Evolutionary conservation across 1,140 invertebrate species (phyloP).

Genomic region (Trypoxylus dichotomus): DNA sequence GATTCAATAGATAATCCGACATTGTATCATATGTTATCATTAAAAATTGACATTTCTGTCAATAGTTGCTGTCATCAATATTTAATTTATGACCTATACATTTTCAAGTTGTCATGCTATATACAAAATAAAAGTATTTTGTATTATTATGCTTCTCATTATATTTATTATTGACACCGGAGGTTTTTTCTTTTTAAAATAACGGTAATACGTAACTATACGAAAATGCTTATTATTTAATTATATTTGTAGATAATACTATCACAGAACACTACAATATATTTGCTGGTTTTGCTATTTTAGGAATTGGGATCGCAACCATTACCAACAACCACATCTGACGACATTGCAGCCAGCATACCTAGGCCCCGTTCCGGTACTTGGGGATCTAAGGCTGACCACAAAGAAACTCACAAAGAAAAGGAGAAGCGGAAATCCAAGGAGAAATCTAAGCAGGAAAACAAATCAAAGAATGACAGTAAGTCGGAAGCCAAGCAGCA

Average conservation of each 20-base stretch:
- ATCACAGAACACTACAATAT: background rate
- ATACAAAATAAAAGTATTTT: too few species aligned
- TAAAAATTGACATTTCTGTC: too few species aligned
- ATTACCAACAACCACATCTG: slow-evolving; percentile 58
- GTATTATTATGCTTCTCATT: too few species aligned
- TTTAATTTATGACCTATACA: too few species aligned
- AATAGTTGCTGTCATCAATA: too few species aligned
- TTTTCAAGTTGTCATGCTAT: too few species aligned
- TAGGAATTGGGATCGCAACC: slow-evolving; percentile 69
- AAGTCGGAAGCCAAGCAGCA: slow-evolving; percentile 32
- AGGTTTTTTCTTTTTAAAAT: background rate
- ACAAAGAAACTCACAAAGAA: slow-evolving; percentile 52
- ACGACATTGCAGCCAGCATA: slow-evolving; percentile 44
- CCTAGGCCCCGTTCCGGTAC: slow-evolving; percentile 58
- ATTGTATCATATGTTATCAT: too few species aligned
- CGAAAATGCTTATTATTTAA: too few species aligned
- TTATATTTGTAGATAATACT: too few species aligned
- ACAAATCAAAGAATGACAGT: slow-evolving; percentile 40
- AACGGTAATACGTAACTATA: background rate
- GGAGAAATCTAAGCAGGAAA: slow-evolving; percentile 35
- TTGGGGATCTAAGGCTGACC: slow-evolving; percentile 62
- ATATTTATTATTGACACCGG: too few species aligned
- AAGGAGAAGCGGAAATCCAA: slow-evolving; percentile 45
- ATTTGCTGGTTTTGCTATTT: slow-evolving; percentile 25
- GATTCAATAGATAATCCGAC: too few species aligned